Evolutionary conservation across 2,797 vertebrate genomes (phyloP).

Genomic region (Rhinatrema bivittatum): DNA sequence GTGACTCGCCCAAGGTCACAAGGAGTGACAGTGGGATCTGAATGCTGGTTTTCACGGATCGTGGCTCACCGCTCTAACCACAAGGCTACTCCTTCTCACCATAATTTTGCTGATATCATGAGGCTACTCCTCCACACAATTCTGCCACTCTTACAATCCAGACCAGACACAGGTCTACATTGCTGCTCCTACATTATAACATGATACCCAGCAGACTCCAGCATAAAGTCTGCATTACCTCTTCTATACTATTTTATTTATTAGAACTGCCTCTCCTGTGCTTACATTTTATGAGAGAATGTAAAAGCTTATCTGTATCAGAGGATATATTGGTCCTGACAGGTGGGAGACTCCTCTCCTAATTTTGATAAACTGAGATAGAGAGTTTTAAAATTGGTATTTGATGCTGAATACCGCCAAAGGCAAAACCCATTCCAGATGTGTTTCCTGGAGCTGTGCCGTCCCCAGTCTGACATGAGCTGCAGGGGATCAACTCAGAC

Average conservation of each 20-base stretch:
- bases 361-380: slow-evolving; percentile 40
- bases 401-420: slow-evolving; percentile 35
- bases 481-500: slow-evolving; percentile 20
- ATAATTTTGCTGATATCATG: too few relatives aligned
- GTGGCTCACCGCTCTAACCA: too few relatives aligned
- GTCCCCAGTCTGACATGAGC: slow-evolving; percentile 25
- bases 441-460: slow-evolving; percentile 23
- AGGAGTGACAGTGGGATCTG: too few relatives aligned
- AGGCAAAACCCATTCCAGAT: slow-evolving; percentile 39
- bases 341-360: slow-evolving; percentile 11
- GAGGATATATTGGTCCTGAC: background rate
- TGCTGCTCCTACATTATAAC: background rate
- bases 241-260: background rate
- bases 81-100: too few relatives aligned
- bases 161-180: background rate
- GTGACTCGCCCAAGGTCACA: too few relatives aligned
- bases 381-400: slow-evolving; percentile 39
- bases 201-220: background rate
- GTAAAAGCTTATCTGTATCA: slow-evolving; percentile 8
- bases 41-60: too few relatives aligned
- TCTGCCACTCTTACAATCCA: too few relatives aligned
- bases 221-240: background rate
- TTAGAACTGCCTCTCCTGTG: too few relatives aligned
- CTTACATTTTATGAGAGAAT: slow-evolving; percentile 3
- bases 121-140: too few relatives aligned